Evolutionary conservation across 2,888 invertebrate genomes (phyloP), one percentile per base, ranked within the genome.

Genomic region (Linyphia triangularis): DNA sequence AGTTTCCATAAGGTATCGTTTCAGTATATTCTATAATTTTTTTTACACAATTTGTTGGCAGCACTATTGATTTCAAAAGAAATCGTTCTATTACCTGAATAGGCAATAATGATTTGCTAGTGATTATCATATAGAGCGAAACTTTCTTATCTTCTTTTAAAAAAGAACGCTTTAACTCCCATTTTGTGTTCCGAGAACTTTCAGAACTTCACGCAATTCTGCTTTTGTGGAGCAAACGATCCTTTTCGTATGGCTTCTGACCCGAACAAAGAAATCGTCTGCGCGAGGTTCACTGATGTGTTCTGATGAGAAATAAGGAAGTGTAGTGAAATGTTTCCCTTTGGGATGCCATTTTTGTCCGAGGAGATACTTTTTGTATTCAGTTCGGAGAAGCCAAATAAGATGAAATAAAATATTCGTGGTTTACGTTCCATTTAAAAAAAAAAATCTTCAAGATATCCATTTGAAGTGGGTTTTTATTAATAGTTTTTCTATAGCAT

Each of bases 41-140:
- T n/a, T n/a, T n/a, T n/a, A n/a, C n/a, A n/a, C n/a, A n/a, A n/a
- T n/a, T n/a, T n/a, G n/a, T n/a, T n/a, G n/a, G n/a, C n/a, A n/a
- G n/a, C n/a, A n/a, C n/a, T n/a, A n/a, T n/a, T n/a, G n/a, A n/a
- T n/a, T n/a, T n/a, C n/a, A n/a, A n/a, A n/a, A n/a, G n/a, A n/a
- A n/a, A n/a, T 51, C n/a, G 5, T n/a, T 16, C 13, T 16, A 5
- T 16, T 13, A 13, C n/a, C 1, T 51, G 5, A 51, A 51, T 51
- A 13, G 16, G 16, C n/a, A n/a, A 9, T 51, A 70, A 61, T 26
- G 26, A 61, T 61, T 65, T 28, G 16, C n/a, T 26, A 4, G 26
- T 51, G 24, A 70, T 51, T 70, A 24, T 13, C 43, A 70, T 70
- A 51, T 28, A 70, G 70, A 70, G 70, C 70, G 43, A 70, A 70